phyloP scores from a whole-genome alignment of 2,113 vertebrate genomes.

The Albula goreensis region DNA sequence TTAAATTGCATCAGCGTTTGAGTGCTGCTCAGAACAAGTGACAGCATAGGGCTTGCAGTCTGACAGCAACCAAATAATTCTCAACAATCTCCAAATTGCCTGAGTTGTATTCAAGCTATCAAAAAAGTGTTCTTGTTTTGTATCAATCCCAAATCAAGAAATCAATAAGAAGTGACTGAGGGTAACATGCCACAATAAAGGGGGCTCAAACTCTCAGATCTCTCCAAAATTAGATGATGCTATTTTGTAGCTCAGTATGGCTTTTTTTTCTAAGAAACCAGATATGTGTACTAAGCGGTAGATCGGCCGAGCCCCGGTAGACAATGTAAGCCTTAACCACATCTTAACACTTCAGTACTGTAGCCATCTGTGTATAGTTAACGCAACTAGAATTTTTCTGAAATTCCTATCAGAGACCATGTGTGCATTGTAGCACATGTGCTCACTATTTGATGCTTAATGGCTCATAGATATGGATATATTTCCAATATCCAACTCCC shows the following conservation, averaged over 20 bases:
- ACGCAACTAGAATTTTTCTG: background rate
- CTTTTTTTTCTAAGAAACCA: background rate
- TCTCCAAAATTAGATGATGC: background rate
- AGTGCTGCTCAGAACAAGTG: too few species aligned
- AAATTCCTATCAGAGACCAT: background rate
- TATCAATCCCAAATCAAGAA: background rate
- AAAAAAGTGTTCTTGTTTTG: too few species aligned
- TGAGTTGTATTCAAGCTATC: too few species aligned
- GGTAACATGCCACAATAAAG: background rate
- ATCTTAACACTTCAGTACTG: background rate
- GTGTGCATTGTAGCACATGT: background rate
- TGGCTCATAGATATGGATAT: background rate
- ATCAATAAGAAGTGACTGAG: background rate
- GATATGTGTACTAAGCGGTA: background rate
- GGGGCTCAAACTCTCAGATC: background rate
- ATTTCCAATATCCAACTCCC: background rate
- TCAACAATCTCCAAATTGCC: background rate
- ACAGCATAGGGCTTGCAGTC: too few species aligned
- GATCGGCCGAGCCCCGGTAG: background rate
- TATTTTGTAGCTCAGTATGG: background rate
- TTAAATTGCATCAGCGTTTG: too few species aligned
- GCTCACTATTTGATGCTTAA: constrained; percentile 8
- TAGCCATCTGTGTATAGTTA: background rate
- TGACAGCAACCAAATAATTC: too few species aligned
- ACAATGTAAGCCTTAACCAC: background rate